Base-by-base conservation (phyloP, 2,888 invertebrate species). In the Dilophus febrilis region DNA sequence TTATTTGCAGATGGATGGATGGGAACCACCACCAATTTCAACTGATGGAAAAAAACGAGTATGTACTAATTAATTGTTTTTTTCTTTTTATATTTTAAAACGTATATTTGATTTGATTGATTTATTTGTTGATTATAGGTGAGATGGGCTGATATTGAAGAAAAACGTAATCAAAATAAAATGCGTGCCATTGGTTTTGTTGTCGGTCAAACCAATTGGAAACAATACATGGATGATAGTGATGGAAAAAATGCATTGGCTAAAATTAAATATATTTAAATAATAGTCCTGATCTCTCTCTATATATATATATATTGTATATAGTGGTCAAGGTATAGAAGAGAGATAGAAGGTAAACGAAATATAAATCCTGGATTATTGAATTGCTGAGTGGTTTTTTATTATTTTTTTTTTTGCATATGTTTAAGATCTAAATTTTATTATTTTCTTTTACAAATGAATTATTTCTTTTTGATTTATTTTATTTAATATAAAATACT, bases 91-190 rank as follows among this genome's bases (percentile, higher is more conserved):
- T n/a, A n/a, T n/a, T n/a, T n/a, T n/a, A n/a, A n/a, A n/a, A n/a
- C n/a, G n/a, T 36, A 35, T 29, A 6, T 14, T 17, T 30, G 42
- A 45, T 37, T 37, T 43, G 41, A 27, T 31, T 46, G 53, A 22
- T 22, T 22, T 22, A 22, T 22, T 22, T 22, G 8, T 6, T 22
- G 22, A 6, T 22, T 22, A 6, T 55, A 95, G 94, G 94, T 95
- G 51, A 81, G 94, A 53, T 95, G 95, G 95, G 94, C 94, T 37
- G 95, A 95, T 65, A 71, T 95, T 55, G 95, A 95, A 68, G 94
- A 94, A 63, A 72, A 81, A 55, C 82, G 84, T 53, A 68, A 84
- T 53, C 91, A 91, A 65, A 83, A 85, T 58, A 85, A 90, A 66
- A 83, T 91, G 75, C 77, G 91, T 38, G 90, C 88, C 19, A 81